phyloP scores from a whole-genome alignment of 2,888 invertebrate genomes.

The Hydrotaea diabolus region DNA sequence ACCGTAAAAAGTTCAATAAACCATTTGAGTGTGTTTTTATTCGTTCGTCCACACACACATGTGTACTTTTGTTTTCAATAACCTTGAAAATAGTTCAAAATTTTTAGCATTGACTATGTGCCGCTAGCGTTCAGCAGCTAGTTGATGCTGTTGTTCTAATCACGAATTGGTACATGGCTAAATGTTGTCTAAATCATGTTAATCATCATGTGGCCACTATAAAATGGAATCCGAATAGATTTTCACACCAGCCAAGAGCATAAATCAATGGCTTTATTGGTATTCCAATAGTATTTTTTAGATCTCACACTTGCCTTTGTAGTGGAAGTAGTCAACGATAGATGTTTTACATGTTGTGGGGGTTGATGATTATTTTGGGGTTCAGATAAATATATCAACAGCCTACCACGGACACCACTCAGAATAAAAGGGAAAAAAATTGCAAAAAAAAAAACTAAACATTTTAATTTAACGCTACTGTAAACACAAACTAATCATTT shows the following conservation, averaged over 20 bases:
- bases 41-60: too few relatives aligned
- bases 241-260: constrained; percentile 37
- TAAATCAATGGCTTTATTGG: constrained; percentile 18
- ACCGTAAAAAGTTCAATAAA: constrained; percentile 20
- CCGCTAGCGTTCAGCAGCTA: background rate
- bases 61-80: background rate
- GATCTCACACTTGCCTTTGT: background rate
- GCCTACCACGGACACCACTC: background rate
- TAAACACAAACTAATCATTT: constrained; percentile 54
- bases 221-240: background rate
- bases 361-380: background rate
- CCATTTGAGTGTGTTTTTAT: background rate
- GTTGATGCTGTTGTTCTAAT: constrained; percentile 2
- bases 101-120: too few relatives aligned
- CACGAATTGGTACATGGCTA: constrained; percentile 22
- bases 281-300: background rate
- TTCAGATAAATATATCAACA: background rate
- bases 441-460: background rate
- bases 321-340: too few relatives aligned
- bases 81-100: constrained; percentile 15
- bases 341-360: too few relatives aligned
- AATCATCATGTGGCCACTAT: constrained; percentile 26
- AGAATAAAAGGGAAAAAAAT: background rate
- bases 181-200: constrained; percentile 45
- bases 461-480: constrained; percentile 53